Evolutionary conservation across 2,888 invertebrate genomes (phyloP).

Genomic region (Galerucella nymphaeae): DNA sequence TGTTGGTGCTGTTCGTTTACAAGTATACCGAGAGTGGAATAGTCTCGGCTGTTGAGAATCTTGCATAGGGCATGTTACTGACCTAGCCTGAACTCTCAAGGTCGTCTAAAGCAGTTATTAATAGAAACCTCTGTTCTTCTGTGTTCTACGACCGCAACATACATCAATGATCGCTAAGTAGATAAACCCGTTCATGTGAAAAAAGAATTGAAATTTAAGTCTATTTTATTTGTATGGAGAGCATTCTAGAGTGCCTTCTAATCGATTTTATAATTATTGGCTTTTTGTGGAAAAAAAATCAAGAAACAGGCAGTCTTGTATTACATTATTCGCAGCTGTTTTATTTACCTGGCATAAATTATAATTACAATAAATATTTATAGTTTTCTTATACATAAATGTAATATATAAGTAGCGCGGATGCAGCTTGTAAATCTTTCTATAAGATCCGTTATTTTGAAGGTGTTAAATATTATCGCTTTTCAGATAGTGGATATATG

Average conservation of each 20-base stretch:
- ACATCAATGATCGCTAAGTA: constrained; percentile 48
- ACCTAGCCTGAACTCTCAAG: constrained; percentile 60
- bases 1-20: neutral
- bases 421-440: neutral
- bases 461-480: too few relatives aligned
- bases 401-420: neutral
- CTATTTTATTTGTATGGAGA: constrained; percentile 22
- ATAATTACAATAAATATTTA: neutral
- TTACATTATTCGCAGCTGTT: constrained; percentile 3
- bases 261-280: constrained; percentile 1
- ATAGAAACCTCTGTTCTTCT: constrained; percentile 45
- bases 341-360: neutral
- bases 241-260: neutral
- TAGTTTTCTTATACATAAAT: neutral
- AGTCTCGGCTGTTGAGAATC: constrained; percentile 7
- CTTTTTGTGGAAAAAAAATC: neutral
- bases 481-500: too few relatives aligned
- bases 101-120: constrained; percentile 53
- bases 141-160: constrained; percentile 43
- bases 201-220: constrained; percentile 18
- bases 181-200: constrained; percentile 48
- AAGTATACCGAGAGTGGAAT: neutral
- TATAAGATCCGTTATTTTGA: neutral
- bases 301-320: neutral
- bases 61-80: constrained; percentile 52